These are phyloP conservation scores for Neosalanx taihuensis DNA, from an alignment of 2,797 vertebrate genomes.

Conservation along the genomic window DNA sequence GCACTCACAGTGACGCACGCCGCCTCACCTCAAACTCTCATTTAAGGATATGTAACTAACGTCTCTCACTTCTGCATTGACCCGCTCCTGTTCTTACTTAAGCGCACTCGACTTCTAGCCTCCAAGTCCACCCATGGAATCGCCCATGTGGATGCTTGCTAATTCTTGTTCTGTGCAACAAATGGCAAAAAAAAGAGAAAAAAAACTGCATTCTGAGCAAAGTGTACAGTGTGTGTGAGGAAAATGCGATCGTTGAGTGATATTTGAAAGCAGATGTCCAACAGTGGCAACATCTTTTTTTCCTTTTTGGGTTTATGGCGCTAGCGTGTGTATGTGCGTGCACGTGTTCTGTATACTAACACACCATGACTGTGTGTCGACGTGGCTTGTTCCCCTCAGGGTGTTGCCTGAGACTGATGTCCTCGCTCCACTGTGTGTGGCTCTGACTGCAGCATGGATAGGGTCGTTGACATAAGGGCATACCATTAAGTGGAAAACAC, in stretches of 20 bases:
- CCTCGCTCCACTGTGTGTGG: conserved; percentile 31
- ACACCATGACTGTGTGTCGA: conserved; percentile 57
- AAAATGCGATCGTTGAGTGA: conserved; percentile 48
- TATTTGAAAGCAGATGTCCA: conserved; percentile 48
- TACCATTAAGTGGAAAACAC: conserved; percentile 69
- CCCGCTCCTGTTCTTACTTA: neutral
- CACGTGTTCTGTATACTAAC: conserved; percentile 2
- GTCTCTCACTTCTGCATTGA: conserved; percentile 34
- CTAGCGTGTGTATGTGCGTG: conserved; percentile 21
- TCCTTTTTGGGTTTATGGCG: conserved; percentile 13
- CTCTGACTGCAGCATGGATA: conserved; percentile 57
- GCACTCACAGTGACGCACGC: conserved; percentile 58
- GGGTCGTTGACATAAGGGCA: conserved; percentile 71
- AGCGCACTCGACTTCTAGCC: too few relatives aligned
- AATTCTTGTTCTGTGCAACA: conserved; percentile 40
- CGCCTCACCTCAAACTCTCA: conserved; percentile 52
- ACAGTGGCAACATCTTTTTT: conserved; percentile 36
- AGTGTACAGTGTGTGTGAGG: conserved; percentile 26
- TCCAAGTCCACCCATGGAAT: conserved; percentile 16
- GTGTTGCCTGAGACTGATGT: conserved; percentile 43
- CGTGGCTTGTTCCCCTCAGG: conserved; percentile 54
- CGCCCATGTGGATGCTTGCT: conserved; percentile 36
- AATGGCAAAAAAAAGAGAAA: conserved; percentile 46
- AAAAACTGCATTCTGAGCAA: conserved; percentile 40
- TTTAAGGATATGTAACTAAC: conserved; percentile 23